A percentile compares a stretch with the other conserved stretches of the same genome.
phyloP scores from a whole-genome alignment of 1,140 invertebrate species.

The Dreissena polymorpha region DNA sequence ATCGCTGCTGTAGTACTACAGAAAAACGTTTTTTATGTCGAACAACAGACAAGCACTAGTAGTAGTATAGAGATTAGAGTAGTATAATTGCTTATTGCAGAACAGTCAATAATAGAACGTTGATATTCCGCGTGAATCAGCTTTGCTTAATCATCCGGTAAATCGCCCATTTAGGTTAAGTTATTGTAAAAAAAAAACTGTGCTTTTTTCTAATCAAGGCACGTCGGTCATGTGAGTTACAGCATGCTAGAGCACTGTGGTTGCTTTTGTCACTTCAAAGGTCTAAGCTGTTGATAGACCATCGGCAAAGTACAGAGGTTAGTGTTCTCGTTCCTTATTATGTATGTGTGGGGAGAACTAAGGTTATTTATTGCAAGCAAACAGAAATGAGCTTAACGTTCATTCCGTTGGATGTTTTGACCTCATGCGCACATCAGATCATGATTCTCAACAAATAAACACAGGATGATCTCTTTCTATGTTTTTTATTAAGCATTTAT shows the following conservation, averaged over 20 bases:
- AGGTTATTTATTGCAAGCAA: not conserved
- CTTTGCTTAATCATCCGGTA: too few relatives aligned
- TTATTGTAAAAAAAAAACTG: not conserved
- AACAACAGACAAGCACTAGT: too few relatives aligned
- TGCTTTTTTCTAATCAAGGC: constrained; percentile 40
- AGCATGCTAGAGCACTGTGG: constrained; percentile 61
- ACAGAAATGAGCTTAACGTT: not conserved
- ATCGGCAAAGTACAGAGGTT: constrained; percentile 36
- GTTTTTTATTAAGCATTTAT: not conserved
- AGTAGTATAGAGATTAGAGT: too few relatives aligned
- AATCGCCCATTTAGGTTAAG: not conserved
- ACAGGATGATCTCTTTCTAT: not conserved
- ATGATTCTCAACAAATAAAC: not conserved
- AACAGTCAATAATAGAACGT: too few relatives aligned
- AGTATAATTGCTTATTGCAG: too few relatives aligned
- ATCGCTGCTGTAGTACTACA: too few relatives aligned
- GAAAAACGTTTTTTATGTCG: too few relatives aligned
- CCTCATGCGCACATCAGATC: not conserved
- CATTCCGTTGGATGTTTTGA: not conserved
- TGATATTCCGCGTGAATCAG: too few relatives aligned
- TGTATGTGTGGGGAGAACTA: not conserved
- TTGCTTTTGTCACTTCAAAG: constrained; percentile 57
- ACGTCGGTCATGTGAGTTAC: constrained; percentile 46
- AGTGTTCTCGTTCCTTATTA: not conserved
- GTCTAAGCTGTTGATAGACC: constrained; percentile 42